Conservation (phyloP, 2,888 invertebrate species). For the Melangyna quadrimaculata region DNA sequence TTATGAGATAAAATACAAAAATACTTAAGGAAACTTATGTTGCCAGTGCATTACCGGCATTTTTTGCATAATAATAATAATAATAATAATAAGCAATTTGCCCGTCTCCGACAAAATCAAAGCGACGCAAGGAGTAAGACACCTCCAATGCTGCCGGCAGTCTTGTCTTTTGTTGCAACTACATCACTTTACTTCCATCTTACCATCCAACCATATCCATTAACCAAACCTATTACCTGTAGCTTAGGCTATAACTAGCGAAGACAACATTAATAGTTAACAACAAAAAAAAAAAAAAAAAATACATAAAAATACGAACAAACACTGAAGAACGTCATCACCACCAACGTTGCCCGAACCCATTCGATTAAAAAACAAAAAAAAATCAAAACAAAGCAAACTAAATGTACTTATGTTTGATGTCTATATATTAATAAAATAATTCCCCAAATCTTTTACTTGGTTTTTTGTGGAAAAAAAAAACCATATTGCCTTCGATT, state of each 20-base stretch:
- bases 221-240: conserved; percentile 66
- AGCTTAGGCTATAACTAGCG: conserved; percentile 33
- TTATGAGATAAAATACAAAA: conserved; percentile 7
- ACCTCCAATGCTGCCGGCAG: conserved; percentile 50
- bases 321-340: conserved; percentile 26
- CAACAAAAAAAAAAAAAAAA: conserved; percentile 1
- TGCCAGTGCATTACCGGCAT: conserved; percentile 63
- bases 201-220: conserved; percentile 55
- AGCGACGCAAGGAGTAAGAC: conserved; percentile 5
- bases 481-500: conserved; percentile 4
- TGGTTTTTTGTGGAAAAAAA: background rate
- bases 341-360: conserved; percentile 34
- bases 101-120: conserved; percentile 41
- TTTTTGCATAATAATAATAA: conserved; percentile 63
- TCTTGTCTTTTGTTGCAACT: conserved; percentile 58
- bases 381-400: conserved; percentile 12
- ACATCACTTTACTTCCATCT: conserved; percentile 56
- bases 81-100: conserved; percentile 71
- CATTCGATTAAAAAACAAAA: conserved; percentile 32
- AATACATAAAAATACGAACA: background rate
- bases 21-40: conserved; percentile 12
- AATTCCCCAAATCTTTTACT: conserved; percentile 39
- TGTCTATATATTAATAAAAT: conserved; percentile 16
- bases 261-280: background rate
- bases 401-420: background rate